Conservation (phyloP, 2,797 vertebrate species). For the Botia kubotai region DNA sequence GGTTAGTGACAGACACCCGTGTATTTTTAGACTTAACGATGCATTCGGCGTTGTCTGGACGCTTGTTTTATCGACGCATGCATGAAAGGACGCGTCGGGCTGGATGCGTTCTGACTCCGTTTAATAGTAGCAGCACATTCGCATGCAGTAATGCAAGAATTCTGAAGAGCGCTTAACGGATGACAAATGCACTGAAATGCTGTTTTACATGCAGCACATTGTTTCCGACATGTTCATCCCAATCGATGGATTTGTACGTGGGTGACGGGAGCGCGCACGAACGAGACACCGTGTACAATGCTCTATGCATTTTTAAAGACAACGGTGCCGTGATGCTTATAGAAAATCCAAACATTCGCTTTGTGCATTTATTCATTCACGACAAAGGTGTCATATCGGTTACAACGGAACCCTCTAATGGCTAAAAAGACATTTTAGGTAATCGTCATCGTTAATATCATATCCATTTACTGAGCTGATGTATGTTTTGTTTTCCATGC, state of each 20-base stretch:
- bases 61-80: not conserved
- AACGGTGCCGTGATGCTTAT: not conserved
- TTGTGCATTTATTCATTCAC: not conserved
- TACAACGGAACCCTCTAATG: not conserved
- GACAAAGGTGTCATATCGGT: not conserved
- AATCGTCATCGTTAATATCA: not conserved
- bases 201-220: too few species aligned
- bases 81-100: not conserved
- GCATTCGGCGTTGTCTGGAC: not conserved
- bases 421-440: too few species aligned
- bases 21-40: not conserved
- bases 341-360: not conserved
- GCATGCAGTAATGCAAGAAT: conserved; percentile 13
- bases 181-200: not conserved
- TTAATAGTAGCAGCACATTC: conserved; percentile 34
- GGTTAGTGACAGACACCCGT: too few species aligned
- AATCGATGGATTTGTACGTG: conserved; percentile 13
- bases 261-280: conserved; percentile 22
- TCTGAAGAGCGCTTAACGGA: not conserved
- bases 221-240: too few species aligned
- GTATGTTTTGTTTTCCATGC: not conserved
- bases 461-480: not conserved
- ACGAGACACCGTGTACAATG: conserved; percentile 1
- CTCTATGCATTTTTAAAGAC: not conserved
- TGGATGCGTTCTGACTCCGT: conserved; percentile 1